These are phyloP conservation scores for Rugalucina vietnamica DNA, from an alignment of 2,888 invertebrate genomes.

Conservation along the genomic window DNA sequence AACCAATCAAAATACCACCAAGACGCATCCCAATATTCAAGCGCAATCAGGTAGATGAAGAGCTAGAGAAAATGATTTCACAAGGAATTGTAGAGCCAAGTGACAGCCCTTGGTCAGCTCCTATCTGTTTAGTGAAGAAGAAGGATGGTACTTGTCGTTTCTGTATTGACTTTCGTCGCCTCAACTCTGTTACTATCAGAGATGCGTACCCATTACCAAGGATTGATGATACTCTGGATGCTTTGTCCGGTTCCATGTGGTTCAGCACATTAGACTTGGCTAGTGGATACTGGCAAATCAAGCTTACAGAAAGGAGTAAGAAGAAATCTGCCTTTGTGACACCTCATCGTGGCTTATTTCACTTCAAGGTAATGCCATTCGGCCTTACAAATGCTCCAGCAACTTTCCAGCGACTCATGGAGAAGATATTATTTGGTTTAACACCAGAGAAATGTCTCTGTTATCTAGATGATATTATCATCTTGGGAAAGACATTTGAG, in stretches of 20 bases:
- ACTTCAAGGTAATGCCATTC: constrained; percentile 41
- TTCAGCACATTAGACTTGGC: constrained; percentile 50
- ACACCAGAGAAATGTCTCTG: constrained; percentile 23
- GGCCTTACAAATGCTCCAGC: constrained; percentile 19
- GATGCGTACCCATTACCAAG: constrained; percentile 52
- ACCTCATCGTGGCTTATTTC: constrained; percentile 40
- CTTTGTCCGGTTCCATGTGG: constrained; percentile 36
- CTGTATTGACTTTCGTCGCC: constrained; percentile 46
- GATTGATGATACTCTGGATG: constrained; percentile 44
- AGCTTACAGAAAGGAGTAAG: constrained; percentile 42
- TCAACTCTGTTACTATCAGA: constrained; percentile 42
- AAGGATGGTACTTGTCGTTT: constrained; percentile 42
- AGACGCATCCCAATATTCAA: constrained; percentile 40
- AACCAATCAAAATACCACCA: constrained; percentile 51
- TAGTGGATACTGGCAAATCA: constrained; percentile 54
- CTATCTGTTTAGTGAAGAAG: constrained; percentile 40
- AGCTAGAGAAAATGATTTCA: constrained; percentile 45
- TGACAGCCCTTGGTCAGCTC: constrained; percentile 49
- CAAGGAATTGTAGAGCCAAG: constrained; percentile 48
- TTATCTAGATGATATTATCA: constrained; percentile 33
- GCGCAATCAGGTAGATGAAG: constrained; percentile 38
- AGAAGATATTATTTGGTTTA: constrained; percentile 9
- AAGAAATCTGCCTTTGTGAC: constrained; percentile 41
- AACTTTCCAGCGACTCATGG: constrained; percentile 20
- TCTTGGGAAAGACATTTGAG: too few relatives aligned